Percentiles rank a stretch among this genome's conserved stretches.
Conservation (phyloP, 2,888 invertebrate genomes). For the Spodoptera picta region DNA sequence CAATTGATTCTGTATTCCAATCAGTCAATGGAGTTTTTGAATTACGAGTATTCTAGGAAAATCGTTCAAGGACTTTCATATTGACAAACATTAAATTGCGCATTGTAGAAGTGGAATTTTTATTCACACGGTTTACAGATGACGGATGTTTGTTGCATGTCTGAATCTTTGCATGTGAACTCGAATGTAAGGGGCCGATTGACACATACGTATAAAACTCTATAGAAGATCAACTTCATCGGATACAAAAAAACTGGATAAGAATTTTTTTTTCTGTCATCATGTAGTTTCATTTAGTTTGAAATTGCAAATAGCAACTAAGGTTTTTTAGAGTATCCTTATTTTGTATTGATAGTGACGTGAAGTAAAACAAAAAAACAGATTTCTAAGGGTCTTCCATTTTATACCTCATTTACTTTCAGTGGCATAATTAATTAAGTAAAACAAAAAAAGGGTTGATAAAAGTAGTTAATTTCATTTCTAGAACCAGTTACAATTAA, state of each 20-base stretch:
- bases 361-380: too few relatives aligned
- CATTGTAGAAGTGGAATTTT: conserved; percentile 2
- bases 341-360: too few relatives aligned
- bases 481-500: too few relatives aligned
- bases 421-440: too few relatives aligned
- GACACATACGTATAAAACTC: background rate
- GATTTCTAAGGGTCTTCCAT: too few relatives aligned
- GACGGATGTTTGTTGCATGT: background rate
- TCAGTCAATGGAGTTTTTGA: conserved; percentile 1
- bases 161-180: conserved; percentile 4
- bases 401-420: too few relatives aligned
- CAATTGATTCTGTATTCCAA: conserved; percentile 2
- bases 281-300: background rate
- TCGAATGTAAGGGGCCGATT: background rate
- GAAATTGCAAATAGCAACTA: background rate
- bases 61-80: conserved; percentile 3
- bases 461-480: too few relatives aligned
- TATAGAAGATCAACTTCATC: background rate
- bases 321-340: too few relatives aligned
- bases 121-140: background rate
- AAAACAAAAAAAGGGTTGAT: too few relatives aligned
- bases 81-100: conserved; percentile 2
- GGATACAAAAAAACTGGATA: background rate
- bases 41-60: background rate
- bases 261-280: background rate